Percentiles rank a stretch among this genome's conserved stretches.
These are phyloP conservation scores for Drosophila rufa DNA, from an alignment of 1,140 invertebrate species.

Conservation along the genomic window DNA sequence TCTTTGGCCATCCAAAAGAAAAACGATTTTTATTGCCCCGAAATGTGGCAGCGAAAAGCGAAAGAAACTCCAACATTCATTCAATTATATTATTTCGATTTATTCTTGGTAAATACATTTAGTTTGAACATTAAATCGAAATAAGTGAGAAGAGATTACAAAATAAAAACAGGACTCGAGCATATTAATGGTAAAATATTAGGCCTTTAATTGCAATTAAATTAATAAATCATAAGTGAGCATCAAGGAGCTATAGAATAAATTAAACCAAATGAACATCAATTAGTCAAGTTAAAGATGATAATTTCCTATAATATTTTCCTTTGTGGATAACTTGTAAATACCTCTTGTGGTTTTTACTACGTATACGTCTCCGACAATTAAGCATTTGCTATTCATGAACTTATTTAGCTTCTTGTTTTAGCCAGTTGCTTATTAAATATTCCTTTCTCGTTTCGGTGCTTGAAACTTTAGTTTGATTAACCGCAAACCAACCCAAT, in stretches of 20 bases:
- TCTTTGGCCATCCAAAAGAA: constrained; percentile 14
- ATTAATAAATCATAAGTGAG: too few species aligned
- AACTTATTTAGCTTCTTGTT: constrained; percentile 10
- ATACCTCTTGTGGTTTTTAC: not conserved
- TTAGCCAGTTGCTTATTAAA: constrained; percentile 15
- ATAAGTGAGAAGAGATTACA: not conserved
- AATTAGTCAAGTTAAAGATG: not conserved
- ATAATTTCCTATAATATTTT: not conserved
- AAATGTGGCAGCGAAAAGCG: constrained; percentile 5
- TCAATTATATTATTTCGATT: constrained; percentile 29
- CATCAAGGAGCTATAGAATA: too few species aligned
- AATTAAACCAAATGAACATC: not conserved
- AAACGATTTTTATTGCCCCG: constrained; percentile 31
- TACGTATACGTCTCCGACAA: not conserved
- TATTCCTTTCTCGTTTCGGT: constrained; percentile 22
- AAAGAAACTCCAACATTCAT: constrained; percentile 13
- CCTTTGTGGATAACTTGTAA: not conserved
- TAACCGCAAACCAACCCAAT: constrained; percentile 25
- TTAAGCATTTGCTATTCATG: constrained; percentile 5
- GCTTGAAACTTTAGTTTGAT: constrained; percentile 30
- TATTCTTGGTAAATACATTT: constrained; percentile 2
- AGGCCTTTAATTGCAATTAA: not conserved
- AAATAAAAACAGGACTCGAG: not conserved
- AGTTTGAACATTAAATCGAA: not conserved
- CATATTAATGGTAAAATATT: not conserved